Conservation (phyloP, 1,140 invertebrate species). For the Drosophila yakuba region DNA sequence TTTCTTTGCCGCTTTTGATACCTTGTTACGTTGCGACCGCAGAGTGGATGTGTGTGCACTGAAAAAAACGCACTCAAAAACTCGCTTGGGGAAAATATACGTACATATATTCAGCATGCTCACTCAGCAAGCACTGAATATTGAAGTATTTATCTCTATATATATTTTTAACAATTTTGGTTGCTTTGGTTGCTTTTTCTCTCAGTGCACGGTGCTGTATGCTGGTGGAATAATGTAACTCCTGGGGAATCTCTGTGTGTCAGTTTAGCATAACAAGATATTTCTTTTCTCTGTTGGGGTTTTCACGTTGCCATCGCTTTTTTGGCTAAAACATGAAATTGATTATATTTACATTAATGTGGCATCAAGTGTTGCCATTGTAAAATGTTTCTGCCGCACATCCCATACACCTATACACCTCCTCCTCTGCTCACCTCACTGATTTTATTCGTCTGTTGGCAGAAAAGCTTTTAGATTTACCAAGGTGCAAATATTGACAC, state of each 20-base stretch:
- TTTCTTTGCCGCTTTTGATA: conserved; percentile 60
- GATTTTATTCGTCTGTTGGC: conserved; percentile 44
- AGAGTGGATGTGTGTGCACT: conserved; percentile 31
- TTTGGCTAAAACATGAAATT: conserved; percentile 81
- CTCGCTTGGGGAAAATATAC: too few relatives aligned
- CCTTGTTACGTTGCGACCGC: conserved; percentile 68
- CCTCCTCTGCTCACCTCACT: background rate
- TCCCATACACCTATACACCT: too few relatives aligned
- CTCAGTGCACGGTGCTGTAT: background rate
- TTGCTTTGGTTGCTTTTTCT: background rate
- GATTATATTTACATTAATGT: conserved; percentile 84
- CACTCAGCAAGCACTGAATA: too few relatives aligned
- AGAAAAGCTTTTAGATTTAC: conserved; percentile 70
- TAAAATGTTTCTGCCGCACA: conserved; percentile 51
- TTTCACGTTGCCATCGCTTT: conserved; percentile 46
- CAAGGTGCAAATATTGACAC: conserved; percentile 78
- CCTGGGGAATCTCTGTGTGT: conserved; percentile 82
- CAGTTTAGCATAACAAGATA: conserved; percentile 84
- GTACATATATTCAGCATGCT: too few relatives aligned
- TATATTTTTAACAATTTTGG: too few relatives aligned
- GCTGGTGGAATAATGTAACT: conserved; percentile 73
- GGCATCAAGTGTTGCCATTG: conserved; percentile 77
- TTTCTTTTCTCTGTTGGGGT: conserved; percentile 66
- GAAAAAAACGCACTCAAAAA: background rate
- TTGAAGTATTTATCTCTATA: too few relatives aligned